Percentiles rank a stretch among this genome's conserved stretches.
Conservation (phyloP, 35 echinoderm and acorn worm species). For the Chiridota heheva region DNA sequence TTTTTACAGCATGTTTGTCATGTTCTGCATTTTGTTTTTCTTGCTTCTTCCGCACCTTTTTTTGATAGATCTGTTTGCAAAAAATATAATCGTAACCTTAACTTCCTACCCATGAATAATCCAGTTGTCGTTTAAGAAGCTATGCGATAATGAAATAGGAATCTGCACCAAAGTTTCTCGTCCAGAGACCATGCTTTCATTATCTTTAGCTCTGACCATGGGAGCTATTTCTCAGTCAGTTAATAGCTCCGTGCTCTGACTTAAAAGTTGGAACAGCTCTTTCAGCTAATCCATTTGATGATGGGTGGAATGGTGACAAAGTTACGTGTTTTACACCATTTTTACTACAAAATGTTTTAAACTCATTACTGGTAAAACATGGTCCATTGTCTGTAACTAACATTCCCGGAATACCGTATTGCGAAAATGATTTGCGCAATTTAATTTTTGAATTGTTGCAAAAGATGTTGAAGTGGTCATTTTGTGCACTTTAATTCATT, state of each 20-base stretch:
- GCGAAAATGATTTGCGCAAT: slow-evolving; percentile 27
- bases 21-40: too few species aligned
- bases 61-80: background rate
- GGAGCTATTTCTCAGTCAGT: too few species aligned
- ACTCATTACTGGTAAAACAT: slow-evolving; percentile 23
- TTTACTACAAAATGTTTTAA: slow-evolving; percentile 14
- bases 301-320: slow-evolving; percentile 37
- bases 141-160: slow-evolving; percentile 23
- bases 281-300: slow-evolving; percentile 29
- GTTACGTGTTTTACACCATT: slow-evolving; percentile 25
- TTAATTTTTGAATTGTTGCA: too few species aligned
- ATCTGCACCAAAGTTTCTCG: background rate
- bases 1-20: too few species aligned
- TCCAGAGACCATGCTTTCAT: background rate
- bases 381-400: slow-evolving; percentile 44
- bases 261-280: slow-evolving; percentile 23
- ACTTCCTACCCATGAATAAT: background rate
- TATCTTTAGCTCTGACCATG: background rate
- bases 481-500: too few species aligned
- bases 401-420: slow-evolving; percentile 18
- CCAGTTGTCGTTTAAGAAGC: slow-evolving; percentile 1
- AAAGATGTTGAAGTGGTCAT: too few species aligned
- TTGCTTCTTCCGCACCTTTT: slow-evolving; percentile 14
- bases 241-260: too few species aligned
- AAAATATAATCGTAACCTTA: background rate